A percentile compares a stretch with the other conserved stretches of the same genome.
Evolutionary conservation across 2,113 vertebrate genomes (phyloP).

Genomic region (Ia io): DNA sequence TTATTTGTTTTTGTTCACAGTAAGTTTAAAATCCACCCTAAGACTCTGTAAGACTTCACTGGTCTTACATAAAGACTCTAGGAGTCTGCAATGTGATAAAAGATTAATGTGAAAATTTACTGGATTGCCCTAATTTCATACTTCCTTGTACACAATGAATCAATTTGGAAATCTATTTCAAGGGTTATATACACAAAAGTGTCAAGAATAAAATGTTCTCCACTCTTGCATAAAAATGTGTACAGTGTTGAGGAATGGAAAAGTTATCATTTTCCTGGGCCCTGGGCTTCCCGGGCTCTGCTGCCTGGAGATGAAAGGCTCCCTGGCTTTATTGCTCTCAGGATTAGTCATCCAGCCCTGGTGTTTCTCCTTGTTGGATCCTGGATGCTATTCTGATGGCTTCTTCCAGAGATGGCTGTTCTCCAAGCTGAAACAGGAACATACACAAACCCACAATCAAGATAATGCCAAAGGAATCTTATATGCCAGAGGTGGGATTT

Average conservation of each 20-base stretch:
- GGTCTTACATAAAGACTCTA: conserved; percentile 74
- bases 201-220: conserved; percentile 82
- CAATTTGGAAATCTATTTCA: conserved; percentile 80
- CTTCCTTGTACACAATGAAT: conserved; percentile 79
- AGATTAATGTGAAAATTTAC: conserved; percentile 79
- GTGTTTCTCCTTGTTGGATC: conserved; percentile 98
- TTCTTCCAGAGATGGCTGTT: conserved; percentile 98
- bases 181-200: conserved; percentile 84
- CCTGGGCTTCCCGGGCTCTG: conserved; percentile 78
- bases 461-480: neutral
- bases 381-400: conserved; percentile 99
- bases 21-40: conserved; percentile 78
- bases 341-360: conserved; percentile 94
- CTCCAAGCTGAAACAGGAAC: conserved; percentile 89
- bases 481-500: neutral
- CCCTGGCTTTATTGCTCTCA: conserved; percentile 74
- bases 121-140: conserved; percentile 82
- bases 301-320: conserved; percentile 79
- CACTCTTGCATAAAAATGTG: conserved; percentile 83
- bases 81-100: conserved; percentile 76
- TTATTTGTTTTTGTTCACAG: conserved; percentile 67
- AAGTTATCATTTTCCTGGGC: conserved; percentile 74
- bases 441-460: neutral
- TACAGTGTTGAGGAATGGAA: conserved; percentile 78
- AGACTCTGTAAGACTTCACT: conserved; percentile 62